Evolutionary conservation across 2,888 invertebrate species (phyloP).

Genomic region (Plebejus argus): DNA sequence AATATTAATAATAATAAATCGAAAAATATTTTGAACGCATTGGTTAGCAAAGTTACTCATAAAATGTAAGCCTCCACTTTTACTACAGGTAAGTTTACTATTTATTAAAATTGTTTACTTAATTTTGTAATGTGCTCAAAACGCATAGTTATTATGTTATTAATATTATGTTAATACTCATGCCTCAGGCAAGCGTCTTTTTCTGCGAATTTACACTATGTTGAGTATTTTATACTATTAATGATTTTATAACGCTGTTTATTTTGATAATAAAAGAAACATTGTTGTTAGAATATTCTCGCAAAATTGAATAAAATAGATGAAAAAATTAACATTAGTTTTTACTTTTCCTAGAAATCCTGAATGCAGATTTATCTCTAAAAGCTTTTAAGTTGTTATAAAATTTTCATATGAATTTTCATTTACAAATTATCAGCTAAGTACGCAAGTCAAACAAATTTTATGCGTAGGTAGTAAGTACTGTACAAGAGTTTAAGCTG

Average conservation of each 20-base stretch:
- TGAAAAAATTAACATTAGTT: not conserved
- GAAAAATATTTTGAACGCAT: not conserved
- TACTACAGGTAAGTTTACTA: not conserved
- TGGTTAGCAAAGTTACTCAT: not conserved
- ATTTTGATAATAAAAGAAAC: not conserved
- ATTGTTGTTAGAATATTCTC: not conserved
- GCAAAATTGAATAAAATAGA: not conserved
- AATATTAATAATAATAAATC: not conserved
- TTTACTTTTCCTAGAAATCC: not conserved
- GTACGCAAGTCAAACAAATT: not conserved
- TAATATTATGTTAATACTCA: no score
- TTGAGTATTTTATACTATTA: not conserved
- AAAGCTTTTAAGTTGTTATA: not conserved
- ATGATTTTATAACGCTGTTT: not conserved
- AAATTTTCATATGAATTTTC: not conserved
- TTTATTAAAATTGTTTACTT: not conserved
- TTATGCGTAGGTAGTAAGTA: not conserved
- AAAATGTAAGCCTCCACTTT: not conserved
- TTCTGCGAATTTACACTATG: not conserved
- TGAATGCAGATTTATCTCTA: no score
- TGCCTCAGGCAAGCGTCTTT: no score
- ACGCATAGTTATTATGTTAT: no score
- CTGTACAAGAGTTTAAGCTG: slow-evolving; percentile 50
- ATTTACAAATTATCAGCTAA: not conserved
- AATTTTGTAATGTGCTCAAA: not conserved